Evolutionary conservation across 2,888 invertebrate genomes (phyloP).

Genomic region (Eristalinus sepulchralis): DNA sequence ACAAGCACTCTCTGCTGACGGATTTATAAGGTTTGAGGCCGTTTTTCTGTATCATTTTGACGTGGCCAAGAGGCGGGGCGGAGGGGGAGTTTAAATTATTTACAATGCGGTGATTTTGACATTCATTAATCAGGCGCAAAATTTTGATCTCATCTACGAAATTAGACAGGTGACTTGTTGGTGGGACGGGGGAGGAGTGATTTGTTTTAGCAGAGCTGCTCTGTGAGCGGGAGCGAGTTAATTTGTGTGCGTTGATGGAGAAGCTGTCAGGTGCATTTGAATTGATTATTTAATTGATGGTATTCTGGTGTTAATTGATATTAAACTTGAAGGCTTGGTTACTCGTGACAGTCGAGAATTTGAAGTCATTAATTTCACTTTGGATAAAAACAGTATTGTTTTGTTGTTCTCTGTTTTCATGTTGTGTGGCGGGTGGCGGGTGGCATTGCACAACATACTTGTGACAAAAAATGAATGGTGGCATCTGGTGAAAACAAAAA

Average conservation of each 20-base stretch:
- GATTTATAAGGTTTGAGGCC: slow-evolving; percentile 7
- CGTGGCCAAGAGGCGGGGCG: neutral
- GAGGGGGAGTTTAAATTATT: slow-evolving; percentile 44
- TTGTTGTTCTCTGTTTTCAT: neutral
- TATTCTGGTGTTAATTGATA: neutral
- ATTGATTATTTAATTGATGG: slow-evolving; percentile 38
- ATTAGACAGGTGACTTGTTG: slow-evolving; percentile 54
- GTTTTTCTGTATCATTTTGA: neutral
- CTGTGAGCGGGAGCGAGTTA: neutral
- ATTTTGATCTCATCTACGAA: slow-evolving; percentile 61
- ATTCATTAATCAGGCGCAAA: slow-evolving; percentile 60
- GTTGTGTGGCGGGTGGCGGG: too few species aligned
- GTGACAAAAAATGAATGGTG: too few species aligned
- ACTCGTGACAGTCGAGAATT: neutral
- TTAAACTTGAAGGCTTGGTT: neutral
- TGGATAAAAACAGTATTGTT: neutral
- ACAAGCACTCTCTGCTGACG: slow-evolving; percentile 46
- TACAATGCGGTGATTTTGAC: slow-evolving; percentile 45
- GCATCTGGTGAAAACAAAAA: too few species aligned
- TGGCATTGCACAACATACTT: too few species aligned
- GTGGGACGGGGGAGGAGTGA: slow-evolving; percentile 40
- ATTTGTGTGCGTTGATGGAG: slow-evolving; percentile 29
- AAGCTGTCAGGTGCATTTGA: slow-evolving; percentile 43
- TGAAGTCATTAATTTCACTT: neutral
- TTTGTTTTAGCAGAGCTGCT: slow-evolving; percentile 9